phyloP scores from a whole-genome alignment of 2,113 vertebrate species.

The Lophotis ruficrista region DNA sequence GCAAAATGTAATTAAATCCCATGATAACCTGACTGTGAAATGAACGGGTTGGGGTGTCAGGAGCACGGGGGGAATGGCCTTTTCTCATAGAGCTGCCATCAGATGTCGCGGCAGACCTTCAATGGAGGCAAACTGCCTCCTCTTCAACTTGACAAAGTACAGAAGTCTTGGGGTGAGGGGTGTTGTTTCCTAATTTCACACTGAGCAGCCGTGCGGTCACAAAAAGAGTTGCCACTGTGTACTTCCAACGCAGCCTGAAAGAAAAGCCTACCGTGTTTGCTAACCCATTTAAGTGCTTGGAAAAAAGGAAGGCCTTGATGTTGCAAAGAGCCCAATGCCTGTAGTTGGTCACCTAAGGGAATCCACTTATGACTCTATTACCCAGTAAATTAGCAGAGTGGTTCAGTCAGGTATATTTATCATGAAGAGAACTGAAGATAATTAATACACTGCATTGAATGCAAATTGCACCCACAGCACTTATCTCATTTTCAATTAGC shows the following conservation, averaged over 20 bases:
- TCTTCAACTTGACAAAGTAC: not conserved
- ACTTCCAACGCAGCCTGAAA: not conserved
- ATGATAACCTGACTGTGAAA: conserved; percentile 7
- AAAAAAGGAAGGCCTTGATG: conserved; percentile 54
- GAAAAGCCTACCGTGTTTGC: not conserved
- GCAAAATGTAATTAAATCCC: conserved; percentile 59
- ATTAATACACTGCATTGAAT: conserved; percentile 87
- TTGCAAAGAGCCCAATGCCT: conserved; percentile 54
- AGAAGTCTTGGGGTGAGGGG: not conserved
- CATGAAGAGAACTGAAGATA: conserved; percentile 83
- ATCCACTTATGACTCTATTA: conserved; percentile 83
- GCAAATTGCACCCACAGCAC: conserved; percentile 88
- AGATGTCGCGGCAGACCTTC: fast-evolving
- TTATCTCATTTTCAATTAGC: conserved; percentile 91
- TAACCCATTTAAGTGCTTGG: conserved; percentile 16
- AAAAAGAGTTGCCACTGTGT: not conserved
- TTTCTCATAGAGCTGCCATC: not conserved
- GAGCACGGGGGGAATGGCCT: not conserved
- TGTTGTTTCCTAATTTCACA: not conserved
- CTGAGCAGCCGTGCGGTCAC: not conserved
- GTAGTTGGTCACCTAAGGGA: conserved; percentile 79
- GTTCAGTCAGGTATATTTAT: conserved; percentile 87
- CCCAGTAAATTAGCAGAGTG: conserved; percentile 81
- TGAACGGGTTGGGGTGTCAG: not conserved
- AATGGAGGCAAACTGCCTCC: not conserved